Percentiles rank a stretch among this genome's conserved stretches.
These are phyloP conservation scores for Vespertilio murinus DNA, from an alignment of 2,797 vertebrate genomes.

Conservation along the genomic window DNA sequence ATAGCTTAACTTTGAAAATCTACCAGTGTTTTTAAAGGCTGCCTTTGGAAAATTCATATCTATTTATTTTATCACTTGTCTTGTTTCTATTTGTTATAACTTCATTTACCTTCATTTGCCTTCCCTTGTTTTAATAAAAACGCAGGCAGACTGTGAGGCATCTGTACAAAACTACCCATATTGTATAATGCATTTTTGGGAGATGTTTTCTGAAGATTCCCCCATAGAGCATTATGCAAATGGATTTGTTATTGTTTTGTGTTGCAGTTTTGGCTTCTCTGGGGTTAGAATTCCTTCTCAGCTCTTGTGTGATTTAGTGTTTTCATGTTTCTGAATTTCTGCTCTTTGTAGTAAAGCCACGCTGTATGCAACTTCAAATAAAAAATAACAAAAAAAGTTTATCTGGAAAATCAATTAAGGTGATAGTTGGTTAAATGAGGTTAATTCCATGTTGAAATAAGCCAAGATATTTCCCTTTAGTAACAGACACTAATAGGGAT, in stretches of 20 bases:
- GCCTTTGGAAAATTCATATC: constrained; percentile 28
- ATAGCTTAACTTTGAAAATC: constrained; percentile 54
- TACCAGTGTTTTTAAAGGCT: constrained; percentile 48
- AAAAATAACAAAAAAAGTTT: constrained; percentile 56
- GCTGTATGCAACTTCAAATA: constrained; percentile 41
- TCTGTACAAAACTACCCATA: not conserved
- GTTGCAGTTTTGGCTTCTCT: constrained; percentile 27
- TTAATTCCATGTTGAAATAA: constrained; percentile 71
- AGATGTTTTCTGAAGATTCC: not conserved
- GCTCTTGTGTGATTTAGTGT: constrained; percentile 5
- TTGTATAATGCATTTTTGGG: not conserved
- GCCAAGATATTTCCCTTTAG: constrained; percentile 43
- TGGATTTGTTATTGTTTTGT: constrained; percentile 10
- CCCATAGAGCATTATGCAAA: not conserved
- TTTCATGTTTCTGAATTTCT: constrained; percentile 54
- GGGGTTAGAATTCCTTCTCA: constrained; percentile 27
- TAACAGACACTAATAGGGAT: constrained; percentile 57
- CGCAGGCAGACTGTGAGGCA: not conserved
- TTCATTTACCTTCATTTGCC: not conserved
- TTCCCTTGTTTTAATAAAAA: constrained; percentile 49
- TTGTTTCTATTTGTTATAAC: not conserved
- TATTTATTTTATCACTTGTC: constrained; percentile 7
- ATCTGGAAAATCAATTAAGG: constrained; percentile 68
- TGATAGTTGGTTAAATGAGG: constrained; percentile 65
- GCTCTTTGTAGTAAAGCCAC: constrained; percentile 59